A percentile compares a stretch with the other conserved stretches of the same genome.
These are phyloP conservation scores for Alcedo atthis DNA, from an alignment of 2,797 vertebrate species.

Conservation along the genomic window DNA sequence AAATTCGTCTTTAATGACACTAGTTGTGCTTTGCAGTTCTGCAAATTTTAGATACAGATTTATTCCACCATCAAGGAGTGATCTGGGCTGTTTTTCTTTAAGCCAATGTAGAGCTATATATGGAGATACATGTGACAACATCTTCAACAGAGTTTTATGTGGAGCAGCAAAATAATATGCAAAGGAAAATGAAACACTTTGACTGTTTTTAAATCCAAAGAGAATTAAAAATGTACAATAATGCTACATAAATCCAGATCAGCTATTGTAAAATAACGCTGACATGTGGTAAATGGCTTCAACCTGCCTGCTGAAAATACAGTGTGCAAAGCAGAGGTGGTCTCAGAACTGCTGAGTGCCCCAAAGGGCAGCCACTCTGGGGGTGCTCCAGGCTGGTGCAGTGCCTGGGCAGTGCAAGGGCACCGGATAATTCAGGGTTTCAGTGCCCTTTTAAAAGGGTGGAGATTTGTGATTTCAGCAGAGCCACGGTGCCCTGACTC, in stretches of 20 bases:
- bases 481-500: conserved; percentile 50
- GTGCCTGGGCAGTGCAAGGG: conserved; percentile 76
- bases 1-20: neutral
- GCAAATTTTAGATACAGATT: neutral
- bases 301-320: neutral
- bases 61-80: neutral
- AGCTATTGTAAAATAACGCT: neutral
- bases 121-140: neutral
- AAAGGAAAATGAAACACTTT: neutral
- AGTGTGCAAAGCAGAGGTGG: neutral
- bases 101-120: neutral
- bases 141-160: neutral
- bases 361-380: rapidly evolving
- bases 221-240: neutral
- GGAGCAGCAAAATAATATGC: neutral
- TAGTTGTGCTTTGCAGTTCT: neutral
- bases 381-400: rapidly evolving
- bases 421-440: conserved; percentile 84
- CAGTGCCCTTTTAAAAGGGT: conserved; percentile 76
- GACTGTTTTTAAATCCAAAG: neutral
- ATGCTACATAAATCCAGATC: neutral
- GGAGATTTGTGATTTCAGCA: conserved; percentile 75
- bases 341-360: neutral
- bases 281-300: neutral
- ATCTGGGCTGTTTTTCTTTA: neutral